These are phyloP conservation scores for Heteromormyrus szaboi DNA, from an alignment of 2,797 vertebrate species.

Conservation along the genomic window DNA sequence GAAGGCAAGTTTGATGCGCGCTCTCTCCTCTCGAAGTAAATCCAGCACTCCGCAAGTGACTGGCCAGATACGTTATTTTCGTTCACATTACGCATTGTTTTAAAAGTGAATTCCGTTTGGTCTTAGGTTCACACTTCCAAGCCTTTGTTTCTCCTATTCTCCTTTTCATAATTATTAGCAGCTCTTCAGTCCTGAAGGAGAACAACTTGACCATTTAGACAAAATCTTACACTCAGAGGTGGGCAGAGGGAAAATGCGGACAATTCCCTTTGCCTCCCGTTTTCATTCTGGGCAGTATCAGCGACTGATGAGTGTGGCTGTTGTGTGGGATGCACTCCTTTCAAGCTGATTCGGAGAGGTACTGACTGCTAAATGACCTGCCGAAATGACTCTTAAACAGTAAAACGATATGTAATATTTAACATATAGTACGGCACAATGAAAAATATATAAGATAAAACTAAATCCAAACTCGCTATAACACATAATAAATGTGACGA, in stretches of 20 bases:
- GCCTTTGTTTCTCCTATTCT: neutral
- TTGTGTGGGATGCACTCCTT: slow-evolving; percentile 33
- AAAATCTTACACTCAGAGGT: slow-evolving; percentile 16
- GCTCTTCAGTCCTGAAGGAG: neutral
- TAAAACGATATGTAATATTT: neutral
- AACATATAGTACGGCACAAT: neutral
- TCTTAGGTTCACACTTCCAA: neutral
- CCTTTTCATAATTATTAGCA: slow-evolving; percentile 1
- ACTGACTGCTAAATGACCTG: slow-evolving; percentile 9
- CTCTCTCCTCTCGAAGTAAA: slow-evolving; percentile 1
- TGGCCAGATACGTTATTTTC: neutral
- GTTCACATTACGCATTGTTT: slow-evolving; percentile 11
- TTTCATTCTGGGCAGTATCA: slow-evolving; percentile 32
- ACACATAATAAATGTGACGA: neutral
- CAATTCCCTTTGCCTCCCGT: neutral
- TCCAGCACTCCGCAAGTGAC: slow-evolving; percentile 7
- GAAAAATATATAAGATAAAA: neutral
- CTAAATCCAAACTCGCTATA: neutral
- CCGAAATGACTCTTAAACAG: slow-evolving; percentile 20
- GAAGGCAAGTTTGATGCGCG: neutral
- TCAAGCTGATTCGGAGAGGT: slow-evolving; percentile 58
- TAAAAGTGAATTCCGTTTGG: neutral
- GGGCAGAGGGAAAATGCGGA: neutral
- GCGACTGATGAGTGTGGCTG: slow-evolving; percentile 5
- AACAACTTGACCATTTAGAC: neutral